A percentile compares a stretch with the other conserved stretches of the same genome.
These are phyloP conservation scores for Diplolepis rosae DNA, from an alignment of 2,888 invertebrate species.

Conservation along the genomic window DNA sequence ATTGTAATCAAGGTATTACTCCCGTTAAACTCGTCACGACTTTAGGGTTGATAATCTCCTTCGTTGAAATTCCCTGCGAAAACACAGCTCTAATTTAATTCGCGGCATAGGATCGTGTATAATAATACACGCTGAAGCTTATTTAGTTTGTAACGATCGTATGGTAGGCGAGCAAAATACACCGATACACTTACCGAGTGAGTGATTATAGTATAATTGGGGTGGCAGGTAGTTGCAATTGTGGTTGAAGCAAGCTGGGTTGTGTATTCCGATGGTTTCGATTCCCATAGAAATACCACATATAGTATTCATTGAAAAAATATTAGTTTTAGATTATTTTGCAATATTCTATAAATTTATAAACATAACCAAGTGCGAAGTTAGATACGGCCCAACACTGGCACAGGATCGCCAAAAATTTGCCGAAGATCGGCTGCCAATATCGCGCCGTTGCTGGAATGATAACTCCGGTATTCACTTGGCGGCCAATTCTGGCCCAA, in stretches of 20 bases:
- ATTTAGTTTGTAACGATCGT: slow-evolving; percentile 41
- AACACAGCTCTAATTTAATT: slow-evolving; percentile 26
- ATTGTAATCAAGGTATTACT: slow-evolving; percentile 26
- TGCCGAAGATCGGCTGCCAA: too few relatives aligned
- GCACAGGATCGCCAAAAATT: too few relatives aligned
- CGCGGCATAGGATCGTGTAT: slow-evolving; percentile 5
- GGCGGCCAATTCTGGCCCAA: too few relatives aligned
- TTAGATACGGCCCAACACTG: too few relatives aligned
- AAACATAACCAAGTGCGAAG: not conserved
- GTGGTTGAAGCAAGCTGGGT: slow-evolving; percentile 23
- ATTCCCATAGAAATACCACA: not conserved
- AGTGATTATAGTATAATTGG: slow-evolving; percentile 50
- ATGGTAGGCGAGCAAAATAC: not conserved
- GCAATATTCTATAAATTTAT: not conserved
- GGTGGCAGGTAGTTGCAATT: slow-evolving; percentile 38
- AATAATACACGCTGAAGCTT: slow-evolving; percentile 35
- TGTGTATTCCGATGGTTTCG: not conserved
- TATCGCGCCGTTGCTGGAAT: too few relatives aligned
- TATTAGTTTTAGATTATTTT: not conserved
- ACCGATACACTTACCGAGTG: slow-evolving; percentile 33
- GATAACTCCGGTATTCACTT: too few relatives aligned
- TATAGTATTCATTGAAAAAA: not conserved
- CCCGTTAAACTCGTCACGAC: slow-evolving; percentile 21
- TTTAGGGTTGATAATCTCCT: slow-evolving; percentile 17
- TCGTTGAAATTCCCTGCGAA: slow-evolving; percentile 36